Conservation (phyloP, 1,140 invertebrate species). For the Ceratosolen fusciceps region DNA sequence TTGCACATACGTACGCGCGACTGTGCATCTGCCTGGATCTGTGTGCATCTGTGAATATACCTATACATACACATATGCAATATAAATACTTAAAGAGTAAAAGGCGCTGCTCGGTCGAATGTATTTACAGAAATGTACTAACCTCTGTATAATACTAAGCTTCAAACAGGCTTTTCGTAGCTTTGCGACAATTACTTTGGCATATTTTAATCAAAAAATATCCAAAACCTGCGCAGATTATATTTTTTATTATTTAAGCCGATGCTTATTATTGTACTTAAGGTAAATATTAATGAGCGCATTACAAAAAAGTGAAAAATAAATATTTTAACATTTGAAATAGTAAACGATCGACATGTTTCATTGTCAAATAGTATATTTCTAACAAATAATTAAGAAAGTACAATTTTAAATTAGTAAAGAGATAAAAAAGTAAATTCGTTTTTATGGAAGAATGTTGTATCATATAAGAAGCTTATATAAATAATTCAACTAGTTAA, state of each 20-base stretch:
- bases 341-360: constrained; percentile 8
- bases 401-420: constrained; percentile 25
- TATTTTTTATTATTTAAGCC: constrained; percentile 27
- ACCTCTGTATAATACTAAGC: background rate
- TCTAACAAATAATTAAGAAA: constrained; percentile 19
- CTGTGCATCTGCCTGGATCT: background rate
- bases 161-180: background rate
- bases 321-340: constrained; percentile 17
- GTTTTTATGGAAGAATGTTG: constrained; percentile 9
- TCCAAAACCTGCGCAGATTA: background rate
- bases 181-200: background rate
- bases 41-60: background rate
- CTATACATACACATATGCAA: constrained; percentile 29
- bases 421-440: background rate
- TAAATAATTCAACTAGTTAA: background rate
- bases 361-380: constrained; percentile 18
- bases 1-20: background rate
- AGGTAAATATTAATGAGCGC: background rate
- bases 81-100: constrained; percentile 35
- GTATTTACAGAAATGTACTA: background rate
- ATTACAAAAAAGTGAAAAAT: background rate
- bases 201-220: background rate
- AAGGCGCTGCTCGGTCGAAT: constrained; percentile 33
- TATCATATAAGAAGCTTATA: constrained; percentile 17
- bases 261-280: constrained; percentile 5